Base-by-base conservation (phyloP, 1,140 invertebrate species). In the Scylla paramamosain region DNA sequence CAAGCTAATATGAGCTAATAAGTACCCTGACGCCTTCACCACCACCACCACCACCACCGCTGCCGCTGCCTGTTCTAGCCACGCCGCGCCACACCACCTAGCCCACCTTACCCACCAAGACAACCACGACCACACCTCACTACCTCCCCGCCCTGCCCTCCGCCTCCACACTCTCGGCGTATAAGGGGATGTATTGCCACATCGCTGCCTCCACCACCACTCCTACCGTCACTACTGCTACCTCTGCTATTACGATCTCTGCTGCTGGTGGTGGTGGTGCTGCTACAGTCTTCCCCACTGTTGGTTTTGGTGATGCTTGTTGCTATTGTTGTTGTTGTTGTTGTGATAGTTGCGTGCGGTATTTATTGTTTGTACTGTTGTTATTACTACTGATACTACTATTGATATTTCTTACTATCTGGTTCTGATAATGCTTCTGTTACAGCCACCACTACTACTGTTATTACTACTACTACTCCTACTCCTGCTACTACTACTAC, bases 1-100 rank as follows among this genome's bases (percentile, higher is more conserved):
- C 67, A n/a, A n/a, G 67, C 67, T 77, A 77, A 77, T 77, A 77
- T n/a, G 67, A 77, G 20, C 67, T 77, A 77, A 77, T 77, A 77
- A 77, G 67, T 77, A 77, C n/a, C 25, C n/a, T 77, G 67, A 77
- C 67, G n/a, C 67, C 67, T 77, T 20, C 67, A n/a, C n/a, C 67
- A n/a, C 67, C 67, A 25, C 67, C 67, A 25, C 67, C 67, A 25
- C n/a, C 67, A 77, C n/a, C 67, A 77, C 67, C 25, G n/a, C 67
- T 20, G 20, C n/a, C 8, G 20, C 20, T 16, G 20, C 59, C 59
- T 48, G n/a, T 14, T 48, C 46, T 48, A 48, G 14, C 46, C 59
- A 10, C 59, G 20, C 59, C 59, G 20, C 67, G 20, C 20, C n/a
- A 20, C 6, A 77, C 67, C 67, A n/a, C 20, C 12, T 16, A 2